Percentiles rank a stretch among this genome's conserved stretches.
These are phyloP conservation scores for Pipistrellus nathusii DNA, from an alignment of 2,797 vertebrate species.

Conservation along the genomic window DNA sequence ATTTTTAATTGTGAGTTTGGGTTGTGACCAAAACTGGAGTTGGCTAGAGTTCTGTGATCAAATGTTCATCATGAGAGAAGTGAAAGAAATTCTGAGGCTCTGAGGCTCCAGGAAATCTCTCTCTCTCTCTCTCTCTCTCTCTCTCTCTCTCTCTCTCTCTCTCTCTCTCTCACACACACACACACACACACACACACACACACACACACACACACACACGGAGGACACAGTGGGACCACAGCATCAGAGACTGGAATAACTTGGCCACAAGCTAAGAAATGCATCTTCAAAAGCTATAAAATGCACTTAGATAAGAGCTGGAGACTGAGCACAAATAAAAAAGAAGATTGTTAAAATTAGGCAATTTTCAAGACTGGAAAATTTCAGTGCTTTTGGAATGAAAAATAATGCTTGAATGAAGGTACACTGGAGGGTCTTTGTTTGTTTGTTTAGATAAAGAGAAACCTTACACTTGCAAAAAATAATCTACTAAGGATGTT, in stretches of 20 bases:
- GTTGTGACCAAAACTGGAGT: neutral
- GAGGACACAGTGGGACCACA: neutral
- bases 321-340: neutral
- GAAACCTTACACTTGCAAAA: neutral
- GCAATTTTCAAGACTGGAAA: neutral
- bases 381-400: neutral
- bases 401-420: neutral
- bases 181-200: neutral
- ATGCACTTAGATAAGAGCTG: neutral
- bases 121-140: too few species aligned
- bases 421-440: neutral
- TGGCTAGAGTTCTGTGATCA: neutral
- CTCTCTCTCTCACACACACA: neutral
- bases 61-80: neutral
- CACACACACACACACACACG: too few species aligned
- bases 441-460: neutral
- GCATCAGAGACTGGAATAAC: neutral
- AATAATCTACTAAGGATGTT: neutral
- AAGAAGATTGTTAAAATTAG: neutral
- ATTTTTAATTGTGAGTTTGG: constrained; percentile 9
- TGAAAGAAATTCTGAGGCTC: neutral
- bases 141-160: too few species aligned
- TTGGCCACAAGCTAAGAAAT: neutral
- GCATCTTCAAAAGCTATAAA: neutral
- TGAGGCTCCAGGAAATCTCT: neutral